These are phyloP conservation scores for Odontamblyopus rebecca DNA, from an alignment of 2,797 vertebrate genomes.

Conservation along the genomic window DNA sequence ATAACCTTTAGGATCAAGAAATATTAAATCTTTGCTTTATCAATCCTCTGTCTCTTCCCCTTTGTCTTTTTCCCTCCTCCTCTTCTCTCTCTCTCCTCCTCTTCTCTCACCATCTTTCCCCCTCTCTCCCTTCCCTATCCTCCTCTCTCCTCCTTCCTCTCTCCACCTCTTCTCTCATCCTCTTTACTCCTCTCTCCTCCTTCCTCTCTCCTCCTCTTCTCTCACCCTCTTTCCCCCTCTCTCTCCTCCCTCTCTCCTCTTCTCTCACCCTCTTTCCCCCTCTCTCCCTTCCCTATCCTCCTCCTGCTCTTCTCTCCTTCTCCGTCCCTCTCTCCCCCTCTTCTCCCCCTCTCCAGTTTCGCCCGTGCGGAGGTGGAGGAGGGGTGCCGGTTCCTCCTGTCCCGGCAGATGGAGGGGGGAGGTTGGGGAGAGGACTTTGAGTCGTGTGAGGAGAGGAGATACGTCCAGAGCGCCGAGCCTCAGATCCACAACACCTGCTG, in stretches of 20 bases:
- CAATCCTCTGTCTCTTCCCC: no score
- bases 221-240: background rate
- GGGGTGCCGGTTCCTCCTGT: slow-evolving; percentile 89
- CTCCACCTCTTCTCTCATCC: background rate
- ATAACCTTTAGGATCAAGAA: no score
- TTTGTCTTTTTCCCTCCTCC: no score
- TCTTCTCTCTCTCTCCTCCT: no score
- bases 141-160: background rate
- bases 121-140: no score
- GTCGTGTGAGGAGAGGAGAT: slow-evolving; percentile 86
- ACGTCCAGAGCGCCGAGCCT: slow-evolving; percentile 83
- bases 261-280: background rate
- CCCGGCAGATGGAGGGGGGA: slow-evolving; percentile 89
- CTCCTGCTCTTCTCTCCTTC: background rate
- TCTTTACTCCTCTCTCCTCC: no score
- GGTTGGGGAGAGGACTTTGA: slow-evolving; percentile 98
- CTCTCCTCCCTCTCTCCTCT: background rate
- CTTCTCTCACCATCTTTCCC: no score
- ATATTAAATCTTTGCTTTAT: no score
- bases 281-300: no score
- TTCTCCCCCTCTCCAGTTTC: slow-evolving; percentile 49
- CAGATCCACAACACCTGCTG: slow-evolving; percentile 95
- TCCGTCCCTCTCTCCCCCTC: no score
- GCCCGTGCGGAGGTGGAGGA: slow-evolving; percentile 80
- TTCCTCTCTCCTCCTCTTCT: no score